Base-by-base conservation (phyloP, 1,140 invertebrate species). In the Pogonomyrmex californicus region DNA sequence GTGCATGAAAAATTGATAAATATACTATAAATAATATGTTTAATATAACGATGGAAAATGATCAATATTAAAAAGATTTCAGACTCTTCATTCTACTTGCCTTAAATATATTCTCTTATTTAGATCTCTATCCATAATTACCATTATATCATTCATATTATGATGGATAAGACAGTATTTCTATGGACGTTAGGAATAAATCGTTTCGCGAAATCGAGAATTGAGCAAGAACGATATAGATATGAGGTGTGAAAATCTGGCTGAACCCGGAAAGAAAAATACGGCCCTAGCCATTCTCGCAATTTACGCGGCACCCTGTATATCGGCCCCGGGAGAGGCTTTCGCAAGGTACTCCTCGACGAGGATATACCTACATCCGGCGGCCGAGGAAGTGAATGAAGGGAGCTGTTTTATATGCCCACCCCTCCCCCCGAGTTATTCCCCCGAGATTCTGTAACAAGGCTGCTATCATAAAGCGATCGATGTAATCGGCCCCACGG, bases 401-500 rank as follows among this genome's bases (percentile, higher is more conserved):
- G 44, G 4, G 47, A 56, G 58, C 49, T 41, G 23, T 76, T 66
- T 71, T 65, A 54, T 66, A 54, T 63, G 47, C 62, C 58, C 44
- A 17, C 65, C 17, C 10, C 38, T 10, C 36, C 51, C 51, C 14
- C 30, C 62, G 58, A 62, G 88, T 87, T 78, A 75, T 68, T 88
- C 86, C 71, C 62, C 17, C 4, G 89, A 85, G 85, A 87, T 56
- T 23, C 68, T 75, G 90, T 91, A 92, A 92, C 90, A 92, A 91
- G 89, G 38, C 87, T 9, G 63, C 85, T 88, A 79, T 82, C 87
- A 91, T 92, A 92, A 92, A 92, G 90, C 91, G 91, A 92, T 92
- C 91, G 88, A 92, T 91, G 86, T 90, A 90, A 92, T 92, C 85
- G 87, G 51, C 68, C 91, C 78, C 90, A 41, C 5, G 77, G 83